Percentiles rank a stretch among this genome's conserved stretches.
Conservation (phyloP, 2,113 vertebrate species). For the Piprites chloris region DNA sequence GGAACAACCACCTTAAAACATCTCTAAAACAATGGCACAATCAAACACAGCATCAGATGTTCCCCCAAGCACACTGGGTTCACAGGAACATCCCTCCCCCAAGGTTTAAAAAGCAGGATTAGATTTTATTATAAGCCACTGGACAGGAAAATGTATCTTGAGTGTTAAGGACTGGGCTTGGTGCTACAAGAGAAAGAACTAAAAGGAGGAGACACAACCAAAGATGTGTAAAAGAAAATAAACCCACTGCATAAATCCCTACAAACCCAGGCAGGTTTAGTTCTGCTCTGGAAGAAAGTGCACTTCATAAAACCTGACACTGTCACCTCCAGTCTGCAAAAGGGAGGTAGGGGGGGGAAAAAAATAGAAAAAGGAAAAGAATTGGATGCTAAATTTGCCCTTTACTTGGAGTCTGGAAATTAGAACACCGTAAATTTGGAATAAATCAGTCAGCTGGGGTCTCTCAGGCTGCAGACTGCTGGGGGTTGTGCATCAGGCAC, state of each 20-base stretch:
- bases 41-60: background rate
- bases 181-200: background rate
- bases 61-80: background rate
- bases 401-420: background rate
- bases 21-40: rapidly evolving
- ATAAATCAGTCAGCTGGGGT: background rate
- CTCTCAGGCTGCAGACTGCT: background rate
- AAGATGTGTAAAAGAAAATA: background rate
- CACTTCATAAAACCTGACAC: background rate
- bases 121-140: background rate
- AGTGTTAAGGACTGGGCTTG: background rate
- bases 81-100: rapidly evolving
- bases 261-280: background rate
- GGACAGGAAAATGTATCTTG: background rate
- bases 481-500: rapidly evolving
- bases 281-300: background rate
- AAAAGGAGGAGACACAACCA: background rate
- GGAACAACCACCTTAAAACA: background rate
- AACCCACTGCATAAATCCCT: background rate
- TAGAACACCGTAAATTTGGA: background rate
- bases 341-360: background rate
- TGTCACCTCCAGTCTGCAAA: background rate
- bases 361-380: background rate
- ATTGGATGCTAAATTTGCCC: background rate
- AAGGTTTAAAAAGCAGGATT: background rate